phyloP scores from a whole-genome alignment of 1,140 invertebrate species.

The Brachionus plicatilis region DNA sequence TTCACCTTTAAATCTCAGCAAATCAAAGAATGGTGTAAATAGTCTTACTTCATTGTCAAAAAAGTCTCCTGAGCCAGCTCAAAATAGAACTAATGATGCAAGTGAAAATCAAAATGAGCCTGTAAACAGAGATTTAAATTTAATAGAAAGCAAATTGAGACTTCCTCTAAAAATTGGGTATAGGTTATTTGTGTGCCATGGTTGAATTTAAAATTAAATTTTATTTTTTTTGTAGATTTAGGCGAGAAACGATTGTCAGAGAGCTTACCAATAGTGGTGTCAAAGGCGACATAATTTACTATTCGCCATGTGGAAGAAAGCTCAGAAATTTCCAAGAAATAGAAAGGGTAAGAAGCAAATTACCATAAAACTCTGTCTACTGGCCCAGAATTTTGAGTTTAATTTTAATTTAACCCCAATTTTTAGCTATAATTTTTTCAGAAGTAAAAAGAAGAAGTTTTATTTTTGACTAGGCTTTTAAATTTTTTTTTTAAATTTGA shows the following conservation, averaged over 20 bases:
- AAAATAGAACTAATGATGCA: no score
- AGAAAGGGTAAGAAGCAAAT: slow-evolving; percentile 60
- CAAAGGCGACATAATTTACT: slow-evolving; percentile 74
- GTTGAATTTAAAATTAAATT: not conserved
- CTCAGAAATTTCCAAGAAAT: slow-evolving; percentile 70
- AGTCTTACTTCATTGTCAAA: not conserved
- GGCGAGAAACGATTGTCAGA: slow-evolving; percentile 77
- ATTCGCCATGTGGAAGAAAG: slow-evolving; percentile 74
- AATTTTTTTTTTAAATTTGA: no score
- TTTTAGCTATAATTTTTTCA: not conserved
- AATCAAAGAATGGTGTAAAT: not conserved
- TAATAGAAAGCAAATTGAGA: not conserved
- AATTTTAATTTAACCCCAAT: no score
- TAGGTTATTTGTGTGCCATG: not conserved
- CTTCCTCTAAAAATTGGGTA: not conserved
- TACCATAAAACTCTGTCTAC: no score
- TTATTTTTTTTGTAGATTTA: slow-evolving; percentile 62
- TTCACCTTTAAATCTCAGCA: not conserved
- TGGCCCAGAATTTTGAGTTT: no score
- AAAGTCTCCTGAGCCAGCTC: not conserved
- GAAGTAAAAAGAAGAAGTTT: no score
- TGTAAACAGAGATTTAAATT: not conserved
- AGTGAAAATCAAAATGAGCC: not conserved
- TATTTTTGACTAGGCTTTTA: not conserved
- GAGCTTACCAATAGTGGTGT: slow-evolving; percentile 62